Evolutionary conservation across 1,140 invertebrate species (phyloP), one percentile per base, ranked within the genome.

Genomic region (Pseudomyrmex gracilis): DNA sequence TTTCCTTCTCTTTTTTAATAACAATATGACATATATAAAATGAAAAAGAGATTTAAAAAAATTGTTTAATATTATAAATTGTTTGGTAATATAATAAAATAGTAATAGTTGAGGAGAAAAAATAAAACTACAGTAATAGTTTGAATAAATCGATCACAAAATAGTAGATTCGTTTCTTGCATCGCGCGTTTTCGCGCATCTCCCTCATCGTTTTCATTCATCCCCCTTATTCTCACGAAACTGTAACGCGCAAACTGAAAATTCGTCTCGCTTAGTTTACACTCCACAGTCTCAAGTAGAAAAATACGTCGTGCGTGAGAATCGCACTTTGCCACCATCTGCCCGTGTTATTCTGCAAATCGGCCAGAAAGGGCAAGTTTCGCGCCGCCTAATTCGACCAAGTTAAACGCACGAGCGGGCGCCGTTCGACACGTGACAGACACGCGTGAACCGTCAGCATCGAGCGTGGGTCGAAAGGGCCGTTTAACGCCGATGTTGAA

Each of bases 371-470:
- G 88, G 76, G 73, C 82, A 88, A 77, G 60, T 83, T 51, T 86
- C 51, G 51, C 49, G 57, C 43, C 58, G 70, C 49, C 64, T 85
- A 88, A 90, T 90, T 90, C 88, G 78, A 51, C 70, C 63, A 73
- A 89, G 87, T 89, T 90, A 89, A 90, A 86, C 82, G 87, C 82
- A 67, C 55, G 63, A 71, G 76, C 74, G 87, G 83, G 64, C 51
- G 55, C 51, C 73, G 73, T 43, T 20, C 67, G 83, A 76, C 90
- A 91, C 90, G 90, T 91, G 90, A 61, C 90, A 15, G 86, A 82
- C 90, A 91, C 90, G 90, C 87, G 90, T 74, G 67, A 76, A 74
- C 90, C 87, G 90, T 91, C 91, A 91, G 61, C 90, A 82, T 84
- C 43, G 15, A 71, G 45, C 20, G 43, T 78, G 64, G 53, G 20